phyloP scores from a whole-genome alignment of 2,797 vertebrate species.

The Amblyopsis hoosieri region DNA sequence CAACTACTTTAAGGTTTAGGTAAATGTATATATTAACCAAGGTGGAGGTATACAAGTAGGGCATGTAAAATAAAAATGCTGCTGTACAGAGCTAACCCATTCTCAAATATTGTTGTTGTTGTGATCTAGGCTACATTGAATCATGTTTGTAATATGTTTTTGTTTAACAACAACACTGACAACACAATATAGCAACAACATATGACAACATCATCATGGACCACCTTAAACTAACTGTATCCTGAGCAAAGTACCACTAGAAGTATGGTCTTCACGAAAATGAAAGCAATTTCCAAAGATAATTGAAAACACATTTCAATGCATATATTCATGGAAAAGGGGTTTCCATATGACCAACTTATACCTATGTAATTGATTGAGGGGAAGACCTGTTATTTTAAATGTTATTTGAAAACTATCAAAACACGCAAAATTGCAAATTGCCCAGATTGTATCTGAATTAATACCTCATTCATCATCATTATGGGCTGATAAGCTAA shows the following conservation, averaged over 20 bases:
- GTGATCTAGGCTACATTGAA: too few relatives aligned
- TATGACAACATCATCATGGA: constrained; percentile 19
- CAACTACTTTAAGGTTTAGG: too few relatives aligned
- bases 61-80: too few relatives aligned
- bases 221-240: constrained; percentile 76
- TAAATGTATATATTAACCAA: too few relatives aligned
- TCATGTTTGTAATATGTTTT: too few relatives aligned
- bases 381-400: constrained; percentile 99
- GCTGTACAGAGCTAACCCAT: too few relatives aligned
- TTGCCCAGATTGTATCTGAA: constrained; percentile 99
- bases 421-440: constrained; percentile 99
- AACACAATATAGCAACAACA: too few relatives aligned
- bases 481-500: constrained; percentile 99
- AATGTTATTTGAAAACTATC: constrained; percentile 99
- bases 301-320: constrained; percentile 99
- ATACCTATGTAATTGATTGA: constrained; percentile 98
- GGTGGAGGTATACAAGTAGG: too few relatives aligned
- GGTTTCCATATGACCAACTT: constrained; percentile 92
- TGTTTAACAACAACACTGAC: too few relatives aligned
- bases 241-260: constrained; percentile 79
- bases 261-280: constrained; percentile 91
- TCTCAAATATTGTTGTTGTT: too few relatives aligned
- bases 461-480: constrained; percentile 99
- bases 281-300: constrained; percentile 99
- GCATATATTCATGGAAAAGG: constrained; percentile 99